Conservation (phyloP, 2,888 invertebrate species). For the Sarcophaga carnaria region DNA sequence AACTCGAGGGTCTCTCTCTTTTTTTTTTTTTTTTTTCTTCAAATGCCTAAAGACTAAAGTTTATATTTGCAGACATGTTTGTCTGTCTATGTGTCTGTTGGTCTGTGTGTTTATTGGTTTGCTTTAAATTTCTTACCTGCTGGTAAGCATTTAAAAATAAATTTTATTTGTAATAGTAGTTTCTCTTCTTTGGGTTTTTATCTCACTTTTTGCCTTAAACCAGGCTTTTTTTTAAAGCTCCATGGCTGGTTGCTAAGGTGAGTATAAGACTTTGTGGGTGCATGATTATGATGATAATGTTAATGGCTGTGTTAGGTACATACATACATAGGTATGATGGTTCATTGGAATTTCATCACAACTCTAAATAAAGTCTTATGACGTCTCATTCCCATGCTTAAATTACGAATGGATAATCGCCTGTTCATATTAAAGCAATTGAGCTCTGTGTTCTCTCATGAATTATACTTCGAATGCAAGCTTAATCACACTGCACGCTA, state of each 20-base stretch:
- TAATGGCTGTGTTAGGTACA: no score
- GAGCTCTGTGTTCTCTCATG: no score
- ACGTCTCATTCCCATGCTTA: constrained; percentile 10
- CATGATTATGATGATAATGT: background rate
- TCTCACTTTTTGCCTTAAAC: background rate
- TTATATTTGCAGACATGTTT: background rate
- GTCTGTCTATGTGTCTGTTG: background rate
- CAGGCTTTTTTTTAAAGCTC: background rate
- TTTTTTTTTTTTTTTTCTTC: background rate
- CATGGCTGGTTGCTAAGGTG: constrained; percentile 6
- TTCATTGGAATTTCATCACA: constrained; percentile 55
- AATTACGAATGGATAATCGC: background rate
- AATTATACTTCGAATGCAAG: background rate
- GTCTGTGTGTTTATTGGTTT: no score
- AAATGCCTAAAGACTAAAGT: background rate
- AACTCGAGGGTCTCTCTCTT: background rate
- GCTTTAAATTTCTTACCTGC: constrained; percentile 35
- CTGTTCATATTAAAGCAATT: no score
- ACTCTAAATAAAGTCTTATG: constrained; percentile 47
- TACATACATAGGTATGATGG: background rate
- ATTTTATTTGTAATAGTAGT: constrained; percentile 17
- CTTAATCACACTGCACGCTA: background rate
- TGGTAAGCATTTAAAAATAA: constrained; percentile 19
- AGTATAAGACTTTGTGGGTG: constrained; percentile 7
- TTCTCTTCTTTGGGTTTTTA: background rate